Percentiles rank a stretch among this genome's conserved stretches.
Evolutionary conservation across 2,113 vertebrate species (phyloP).

Genomic region (Oostethus manadensis): DNA sequence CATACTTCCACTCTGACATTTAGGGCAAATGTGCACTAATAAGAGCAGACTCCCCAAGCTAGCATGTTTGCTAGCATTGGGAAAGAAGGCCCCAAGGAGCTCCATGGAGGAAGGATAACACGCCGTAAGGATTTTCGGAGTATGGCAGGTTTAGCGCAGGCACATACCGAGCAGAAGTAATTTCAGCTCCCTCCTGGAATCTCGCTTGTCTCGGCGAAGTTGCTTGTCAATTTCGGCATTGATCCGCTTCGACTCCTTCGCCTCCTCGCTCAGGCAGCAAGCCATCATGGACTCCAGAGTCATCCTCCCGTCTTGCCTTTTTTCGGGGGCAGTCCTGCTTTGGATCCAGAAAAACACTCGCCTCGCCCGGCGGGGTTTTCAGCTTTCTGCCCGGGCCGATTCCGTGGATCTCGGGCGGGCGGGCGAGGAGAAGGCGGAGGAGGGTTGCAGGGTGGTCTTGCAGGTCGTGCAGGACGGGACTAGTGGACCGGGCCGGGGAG

Average conservation of each 20-base stretch:
- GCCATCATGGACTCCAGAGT: constrained; percentile 97
- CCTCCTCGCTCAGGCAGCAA: constrained; percentile 98
- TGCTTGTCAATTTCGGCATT: constrained; percentile 98
- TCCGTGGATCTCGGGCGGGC: too few relatives aligned
- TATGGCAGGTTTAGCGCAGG: constrained; percentile 10
- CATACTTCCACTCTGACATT: not conserved
- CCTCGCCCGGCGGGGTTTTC: not conserved
- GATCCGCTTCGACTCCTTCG: constrained; percentile 97
- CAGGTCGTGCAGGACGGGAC: constrained; percentile 22
- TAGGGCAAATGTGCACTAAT: constrained; percentile 6
- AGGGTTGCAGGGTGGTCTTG: constrained; percentile 27
- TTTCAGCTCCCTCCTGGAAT: constrained; percentile 89
- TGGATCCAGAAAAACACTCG: constrained; percentile 4
- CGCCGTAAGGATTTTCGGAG: not conserved
- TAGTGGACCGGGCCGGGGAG: constrained; percentile 42
- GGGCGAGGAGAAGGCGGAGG: constrained; percentile 32
- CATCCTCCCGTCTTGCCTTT: constrained; percentile 70
- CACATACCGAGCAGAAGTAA: constrained; percentile 86
- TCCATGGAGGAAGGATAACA: constrained; percentile 8
- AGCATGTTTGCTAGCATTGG: constrained; percentile 53
- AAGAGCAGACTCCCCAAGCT: not conserved
- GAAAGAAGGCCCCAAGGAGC: constrained; percentile 52
- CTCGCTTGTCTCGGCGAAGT: constrained; percentile 92
- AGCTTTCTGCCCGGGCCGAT: too few relatives aligned
- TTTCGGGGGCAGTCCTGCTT: constrained; percentile 63